These are phyloP conservation scores for Notothenia rossii DNA, from an alignment of 2,113 vertebrate species.

Conservation along the genomic window DNA sequence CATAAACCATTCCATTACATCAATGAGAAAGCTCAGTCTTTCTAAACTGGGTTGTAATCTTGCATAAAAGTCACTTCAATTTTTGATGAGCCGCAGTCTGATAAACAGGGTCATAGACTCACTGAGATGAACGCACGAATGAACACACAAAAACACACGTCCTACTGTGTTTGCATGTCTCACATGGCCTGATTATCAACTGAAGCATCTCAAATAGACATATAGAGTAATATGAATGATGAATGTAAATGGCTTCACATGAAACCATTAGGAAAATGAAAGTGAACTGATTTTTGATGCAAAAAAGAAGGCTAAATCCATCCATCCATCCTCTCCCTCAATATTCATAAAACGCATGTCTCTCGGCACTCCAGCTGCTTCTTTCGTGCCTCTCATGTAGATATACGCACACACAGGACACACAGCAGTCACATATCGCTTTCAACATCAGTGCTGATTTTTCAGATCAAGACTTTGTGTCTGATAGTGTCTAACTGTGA, in stretches of 20 bases:
- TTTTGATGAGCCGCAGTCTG: constrained; percentile 44
- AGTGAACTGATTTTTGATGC: constrained; percentile 39
- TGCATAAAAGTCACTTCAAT: constrained; percentile 44
- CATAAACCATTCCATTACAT: neutral
- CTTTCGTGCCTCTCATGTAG: constrained; percentile 3
- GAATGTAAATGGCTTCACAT: constrained; percentile 46
- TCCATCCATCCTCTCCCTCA: neutral
- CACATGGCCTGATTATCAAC: constrained; percentile 40
- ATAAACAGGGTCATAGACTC: constrained; percentile 48
- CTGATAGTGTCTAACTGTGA: constrained; percentile 31
- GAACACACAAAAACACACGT: neutral
- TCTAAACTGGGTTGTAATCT: constrained; percentile 53
- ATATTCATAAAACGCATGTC: constrained; percentile 13
- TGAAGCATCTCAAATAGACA: constrained; percentile 29
- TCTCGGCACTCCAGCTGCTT: neutral
- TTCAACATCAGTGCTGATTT: constrained; percentile 44
- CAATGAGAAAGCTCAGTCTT: neutral
- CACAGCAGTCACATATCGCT: constrained; percentile 27
- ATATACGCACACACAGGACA: constrained; percentile 7
- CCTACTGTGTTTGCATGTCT: neutral
- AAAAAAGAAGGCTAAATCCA: constrained; percentile 40
- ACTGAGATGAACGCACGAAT: constrained; percentile 19
- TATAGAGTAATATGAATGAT: constrained; percentile 37
- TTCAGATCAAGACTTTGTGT: constrained; percentile 59
- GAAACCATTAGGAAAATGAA: constrained; percentile 58